phyloP scores from a whole-genome alignment of 2,888 invertebrate species.

The Machimus atricapillus region DNA sequence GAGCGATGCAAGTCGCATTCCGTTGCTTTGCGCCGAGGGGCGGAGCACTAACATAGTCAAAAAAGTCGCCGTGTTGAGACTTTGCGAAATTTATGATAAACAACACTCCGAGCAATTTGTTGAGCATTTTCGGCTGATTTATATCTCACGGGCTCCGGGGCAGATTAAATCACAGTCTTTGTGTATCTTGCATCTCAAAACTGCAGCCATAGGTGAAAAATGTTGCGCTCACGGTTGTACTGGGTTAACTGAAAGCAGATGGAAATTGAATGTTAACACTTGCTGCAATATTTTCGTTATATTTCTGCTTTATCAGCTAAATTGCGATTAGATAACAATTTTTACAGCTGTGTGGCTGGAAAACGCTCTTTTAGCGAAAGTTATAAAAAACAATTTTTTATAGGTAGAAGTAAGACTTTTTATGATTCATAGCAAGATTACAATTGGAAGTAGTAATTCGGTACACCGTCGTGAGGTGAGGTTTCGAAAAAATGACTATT shows the following conservation, averaged over 20 bases:
- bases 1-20: constrained; percentile 56
- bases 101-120: constrained; percentile 18
- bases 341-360: neutral
- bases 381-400: neutral
- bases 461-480: neutral
- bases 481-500: neutral
- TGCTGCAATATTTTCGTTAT: constrained; percentile 8
- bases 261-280: neutral
- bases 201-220: constrained; percentile 1
- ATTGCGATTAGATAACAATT: constrained; percentile 28
- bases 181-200: neutral
- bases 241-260: constrained; percentile 13
- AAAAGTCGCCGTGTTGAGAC: constrained; percentile 19
- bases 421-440: neutral
- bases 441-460: neutral
- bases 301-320: constrained; percentile 3
- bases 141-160: neutral
- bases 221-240: neutral
- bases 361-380: neutral
- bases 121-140: constrained; percentile 22
- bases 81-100: constrained; percentile 20
- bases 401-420: neutral
- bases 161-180: neutral
- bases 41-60: neutral
- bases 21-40: constrained; percentile 20